These are phyloP conservation scores for Tachycineta bicolor DNA, from an alignment of 2,113 vertebrate species.

Conservation along the genomic window DNA sequence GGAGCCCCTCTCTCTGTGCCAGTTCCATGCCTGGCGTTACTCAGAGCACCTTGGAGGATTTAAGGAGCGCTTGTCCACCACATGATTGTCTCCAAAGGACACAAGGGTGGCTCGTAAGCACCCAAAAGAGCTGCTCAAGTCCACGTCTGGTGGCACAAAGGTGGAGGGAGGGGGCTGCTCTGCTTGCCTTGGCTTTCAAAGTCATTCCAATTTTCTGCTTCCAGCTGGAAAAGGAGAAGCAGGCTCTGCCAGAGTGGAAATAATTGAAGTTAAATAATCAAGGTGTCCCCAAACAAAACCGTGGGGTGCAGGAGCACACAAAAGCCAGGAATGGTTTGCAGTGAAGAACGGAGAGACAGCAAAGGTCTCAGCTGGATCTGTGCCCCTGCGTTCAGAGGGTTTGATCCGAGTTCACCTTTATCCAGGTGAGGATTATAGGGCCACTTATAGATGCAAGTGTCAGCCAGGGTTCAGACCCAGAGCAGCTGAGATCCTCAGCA, in stretches of 20 bases:
- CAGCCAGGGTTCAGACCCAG: background rate
- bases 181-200: background rate
- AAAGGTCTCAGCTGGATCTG: background rate
- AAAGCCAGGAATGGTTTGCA: background rate
- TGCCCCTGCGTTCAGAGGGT: background rate
- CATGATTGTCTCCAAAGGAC: background rate
- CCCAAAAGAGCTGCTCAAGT: background rate
- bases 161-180: background rate
- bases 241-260: background rate
- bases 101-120: background rate
- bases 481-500: background rate
- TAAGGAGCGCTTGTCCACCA: background rate
- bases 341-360: background rate
- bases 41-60: background rate
- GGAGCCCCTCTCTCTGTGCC: background rate
- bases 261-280: background rate
- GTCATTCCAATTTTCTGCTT: background rate
- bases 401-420: background rate
- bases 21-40: background rate
- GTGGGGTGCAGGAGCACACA: background rate
- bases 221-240: background rate
- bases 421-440: background rate
- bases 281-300: background rate
- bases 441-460: background rate
- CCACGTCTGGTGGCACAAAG: fast-evolving